Percentiles rank a stretch among this genome's conserved stretches.
Conservation (phyloP, 2,113 vertebrate species). For the Cephalophus harveyi region DNA sequence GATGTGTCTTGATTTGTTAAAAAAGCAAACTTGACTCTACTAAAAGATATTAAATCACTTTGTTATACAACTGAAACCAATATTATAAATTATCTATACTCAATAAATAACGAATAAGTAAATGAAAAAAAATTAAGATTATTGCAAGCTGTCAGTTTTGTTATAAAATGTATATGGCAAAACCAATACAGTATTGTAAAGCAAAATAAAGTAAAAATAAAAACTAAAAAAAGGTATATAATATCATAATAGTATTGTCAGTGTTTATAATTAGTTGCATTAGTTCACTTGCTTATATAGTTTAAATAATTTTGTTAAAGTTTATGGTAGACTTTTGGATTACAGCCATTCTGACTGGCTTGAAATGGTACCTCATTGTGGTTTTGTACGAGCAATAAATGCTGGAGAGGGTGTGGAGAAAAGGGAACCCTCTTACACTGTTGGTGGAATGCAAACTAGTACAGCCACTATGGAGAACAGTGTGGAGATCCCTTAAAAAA, state of each 20-base stretch:
- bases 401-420: too few relatives aligned
- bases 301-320: neutral
- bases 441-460: too few relatives aligned
- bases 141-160: neutral
- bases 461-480: too few relatives aligned
- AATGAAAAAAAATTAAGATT: neutral
- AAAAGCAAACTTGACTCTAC: neutral
- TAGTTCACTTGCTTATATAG: neutral
- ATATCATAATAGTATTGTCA: neutral
- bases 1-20: neutral
- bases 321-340: neutral
- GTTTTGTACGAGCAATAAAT: too few relatives aligned
- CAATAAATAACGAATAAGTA: neutral
- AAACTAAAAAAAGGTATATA: neutral
- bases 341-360: rapidly evolving
- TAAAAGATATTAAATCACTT: neutral
- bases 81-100: neutral
- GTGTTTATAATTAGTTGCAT: neutral
- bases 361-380: too few relatives aligned
- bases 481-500: too few relatives aligned
- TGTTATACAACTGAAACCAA: neutral
- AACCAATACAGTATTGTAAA: too few relatives aligned
- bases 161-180: neutral
- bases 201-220: too few relatives aligned
- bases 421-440: too few relatives aligned